These are phyloP conservation scores for Lampris incognitus DNA, from an alignment of 2,113 vertebrate genomes.

Conservation along the genomic window DNA sequence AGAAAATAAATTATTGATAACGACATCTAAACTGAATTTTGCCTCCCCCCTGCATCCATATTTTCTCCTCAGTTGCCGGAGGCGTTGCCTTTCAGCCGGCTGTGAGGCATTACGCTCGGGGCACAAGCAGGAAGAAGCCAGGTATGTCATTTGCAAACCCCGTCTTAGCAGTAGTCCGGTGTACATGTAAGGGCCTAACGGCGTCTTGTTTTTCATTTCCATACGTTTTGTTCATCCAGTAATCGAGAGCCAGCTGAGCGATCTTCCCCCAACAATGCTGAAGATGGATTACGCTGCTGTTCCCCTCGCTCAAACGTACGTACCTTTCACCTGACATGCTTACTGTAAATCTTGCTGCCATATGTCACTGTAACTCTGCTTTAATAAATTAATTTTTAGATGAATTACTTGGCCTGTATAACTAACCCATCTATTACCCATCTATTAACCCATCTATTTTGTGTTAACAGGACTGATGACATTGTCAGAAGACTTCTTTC, in stretches of 20 bases:
- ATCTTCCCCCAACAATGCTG: slow-evolving; percentile 84
- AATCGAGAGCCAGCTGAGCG: slow-evolving; percentile 85
- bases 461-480: slow-evolving; percentile 86
- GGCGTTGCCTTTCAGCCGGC: slow-evolving; percentile 66
- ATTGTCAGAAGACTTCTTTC: slow-evolving; percentile 90
- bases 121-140: slow-evolving; percentile 64
- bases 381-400: not conserved
- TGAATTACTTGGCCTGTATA: not conserved
- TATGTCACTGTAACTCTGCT: not conserved
- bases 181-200: not conserved
- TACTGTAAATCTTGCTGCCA: not conserved
- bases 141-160: slow-evolving; percentile 68
- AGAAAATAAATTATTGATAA: too few species aligned
- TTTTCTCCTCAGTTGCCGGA: slow-evolving; percentile 59
- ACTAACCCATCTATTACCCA: not conserved
- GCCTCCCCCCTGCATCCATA: not conserved
- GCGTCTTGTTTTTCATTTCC: not conserved
- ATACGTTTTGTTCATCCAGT: slow-evolving; percentile 64
- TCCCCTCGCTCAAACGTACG: slow-evolving; percentile 83
- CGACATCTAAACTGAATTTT: too few species aligned
- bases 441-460: slow-evolving; percentile 16
- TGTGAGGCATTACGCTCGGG: slow-evolving; percentile 82
- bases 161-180: not conserved
- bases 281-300: slow-evolving; percentile 86
- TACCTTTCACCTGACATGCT: not conserved